Evolutionary conservation across 2,797 vertebrate species (phyloP).

Genomic region (Stomatorhinus walkeri): DNA sequence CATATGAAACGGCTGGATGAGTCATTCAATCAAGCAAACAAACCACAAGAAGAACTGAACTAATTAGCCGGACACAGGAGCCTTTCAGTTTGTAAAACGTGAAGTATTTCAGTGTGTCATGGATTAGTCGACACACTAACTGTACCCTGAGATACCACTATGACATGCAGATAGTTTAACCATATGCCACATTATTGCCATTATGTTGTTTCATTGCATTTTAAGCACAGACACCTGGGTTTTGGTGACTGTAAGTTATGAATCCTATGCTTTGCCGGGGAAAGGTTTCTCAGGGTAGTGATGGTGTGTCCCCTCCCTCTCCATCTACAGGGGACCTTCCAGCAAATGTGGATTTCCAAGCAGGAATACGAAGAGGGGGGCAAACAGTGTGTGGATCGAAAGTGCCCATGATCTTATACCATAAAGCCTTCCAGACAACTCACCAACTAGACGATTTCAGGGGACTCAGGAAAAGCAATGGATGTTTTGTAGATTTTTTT

Average conservation of each 20-base stretch:
- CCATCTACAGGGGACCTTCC: slow-evolving; percentile 84
- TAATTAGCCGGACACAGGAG: neutral
- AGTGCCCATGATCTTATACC: slow-evolving; percentile 76
- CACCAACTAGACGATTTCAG: slow-evolving; percentile 39
- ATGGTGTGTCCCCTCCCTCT: neutral
- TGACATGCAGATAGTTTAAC: neutral
- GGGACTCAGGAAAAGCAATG: slow-evolving; percentile 76
- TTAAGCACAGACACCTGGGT: neutral
- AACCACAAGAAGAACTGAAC: neutral
- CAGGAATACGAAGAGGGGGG: slow-evolving; percentile 98
- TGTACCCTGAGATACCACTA: neutral
- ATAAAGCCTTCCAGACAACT: slow-evolving; percentile 23
- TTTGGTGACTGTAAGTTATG: neutral
- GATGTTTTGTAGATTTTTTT: slow-evolving; percentile 45
- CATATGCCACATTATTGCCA: neutral
- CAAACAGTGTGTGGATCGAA: slow-evolving; percentile 97
- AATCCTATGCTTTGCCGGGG: neutral
- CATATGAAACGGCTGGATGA: neutral
- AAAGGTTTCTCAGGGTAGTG: neutral
- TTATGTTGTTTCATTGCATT: neutral
- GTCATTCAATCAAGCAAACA: neutral
- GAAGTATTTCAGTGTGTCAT: neutral
- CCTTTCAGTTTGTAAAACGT: neutral
- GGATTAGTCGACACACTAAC: neutral
- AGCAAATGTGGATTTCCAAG: slow-evolving; percentile 99